Conservation (phyloP, 2,888 invertebrate species). For the Ophioninae sp. region DNA sequence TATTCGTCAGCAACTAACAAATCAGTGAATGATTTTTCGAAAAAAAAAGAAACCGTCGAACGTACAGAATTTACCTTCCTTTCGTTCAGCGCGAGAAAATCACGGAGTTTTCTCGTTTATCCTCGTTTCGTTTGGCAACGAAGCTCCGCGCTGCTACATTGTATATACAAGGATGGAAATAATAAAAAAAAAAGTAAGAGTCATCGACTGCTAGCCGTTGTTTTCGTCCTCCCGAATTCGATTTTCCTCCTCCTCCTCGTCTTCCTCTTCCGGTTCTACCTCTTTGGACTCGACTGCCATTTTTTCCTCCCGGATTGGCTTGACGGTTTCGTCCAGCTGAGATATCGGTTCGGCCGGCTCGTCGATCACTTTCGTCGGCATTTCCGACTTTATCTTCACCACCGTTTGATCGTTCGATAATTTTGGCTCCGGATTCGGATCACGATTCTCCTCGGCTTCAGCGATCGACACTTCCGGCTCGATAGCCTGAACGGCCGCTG, state of each 20-base stretch:
- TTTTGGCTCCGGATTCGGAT: constrained; percentile 76
- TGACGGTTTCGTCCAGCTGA: constrained; percentile 30
- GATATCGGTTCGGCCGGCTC: constrained; percentile 28
- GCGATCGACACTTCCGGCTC: constrained; percentile 64
- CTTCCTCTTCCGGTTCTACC: constrained; percentile 58
- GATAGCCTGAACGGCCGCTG: constrained; percentile 58
- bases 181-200: constrained; percentile 53
- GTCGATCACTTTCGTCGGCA: constrained; percentile 30
- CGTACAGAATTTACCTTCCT: no score
- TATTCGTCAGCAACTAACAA: no score
- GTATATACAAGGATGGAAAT: constrained; percentile 64
- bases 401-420: constrained; percentile 39
- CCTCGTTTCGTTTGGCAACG: constrained; percentile 28
- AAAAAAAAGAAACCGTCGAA: no score
- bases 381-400: constrained; percentile 44
- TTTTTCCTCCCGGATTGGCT: constrained; percentile 59
- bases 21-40: no score
- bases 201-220: constrained; percentile 73
- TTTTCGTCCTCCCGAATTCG: constrained; percentile 72
- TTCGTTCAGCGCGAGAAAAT: background rate
- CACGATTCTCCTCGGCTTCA: constrained; percentile 77
- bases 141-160: constrained; percentile 44
- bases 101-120: constrained; percentile 6
- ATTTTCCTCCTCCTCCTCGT: constrained; percentile 64
- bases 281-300: constrained; percentile 64